phyloP scores from a whole-genome alignment of 2,797 vertebrate species.

The Botia kubotai region DNA sequence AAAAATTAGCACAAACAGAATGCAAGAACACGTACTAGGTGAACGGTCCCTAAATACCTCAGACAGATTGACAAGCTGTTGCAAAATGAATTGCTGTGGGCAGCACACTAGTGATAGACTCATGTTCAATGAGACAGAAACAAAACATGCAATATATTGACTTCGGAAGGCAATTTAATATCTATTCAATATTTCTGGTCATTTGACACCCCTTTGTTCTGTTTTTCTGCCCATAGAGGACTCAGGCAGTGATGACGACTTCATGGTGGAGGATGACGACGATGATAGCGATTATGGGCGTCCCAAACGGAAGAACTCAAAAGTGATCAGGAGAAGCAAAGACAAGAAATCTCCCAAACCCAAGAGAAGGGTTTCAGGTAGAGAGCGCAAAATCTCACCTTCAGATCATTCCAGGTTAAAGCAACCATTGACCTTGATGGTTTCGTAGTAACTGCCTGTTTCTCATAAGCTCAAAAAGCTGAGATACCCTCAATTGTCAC shows the following conservation, averaged over 20 bases:
- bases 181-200: neutral
- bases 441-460: neutral
- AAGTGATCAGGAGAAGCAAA: slow-evolving; percentile 92
- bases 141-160: neutral
- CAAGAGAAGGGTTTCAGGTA: slow-evolving; percentile 96
- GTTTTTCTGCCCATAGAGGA: slow-evolving; percentile 65
- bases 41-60: neutral
- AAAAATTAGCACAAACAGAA: neutral
- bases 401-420: neutral
- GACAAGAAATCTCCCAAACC: slow-evolving; percentile 98
- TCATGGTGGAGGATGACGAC: slow-evolving; percentile 93
- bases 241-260: slow-evolving; percentile 94
- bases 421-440: neutral
- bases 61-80: neutral
- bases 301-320: slow-evolving; percentile 95
- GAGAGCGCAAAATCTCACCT: too few relatives aligned
- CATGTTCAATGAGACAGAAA: neutral
- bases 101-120: too few relatives aligned
- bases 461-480: neutral
- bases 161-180: neutral
- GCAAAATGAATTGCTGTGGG: neutral
- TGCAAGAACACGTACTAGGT: neutral
- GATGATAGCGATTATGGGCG: slow-evolving; percentile 97
- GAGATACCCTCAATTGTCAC: neutral
- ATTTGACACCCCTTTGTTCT: too few relatives aligned